Base-by-base conservation (phyloP, 2,797 vertebrate species). In the Tapirus indicus region DNA sequence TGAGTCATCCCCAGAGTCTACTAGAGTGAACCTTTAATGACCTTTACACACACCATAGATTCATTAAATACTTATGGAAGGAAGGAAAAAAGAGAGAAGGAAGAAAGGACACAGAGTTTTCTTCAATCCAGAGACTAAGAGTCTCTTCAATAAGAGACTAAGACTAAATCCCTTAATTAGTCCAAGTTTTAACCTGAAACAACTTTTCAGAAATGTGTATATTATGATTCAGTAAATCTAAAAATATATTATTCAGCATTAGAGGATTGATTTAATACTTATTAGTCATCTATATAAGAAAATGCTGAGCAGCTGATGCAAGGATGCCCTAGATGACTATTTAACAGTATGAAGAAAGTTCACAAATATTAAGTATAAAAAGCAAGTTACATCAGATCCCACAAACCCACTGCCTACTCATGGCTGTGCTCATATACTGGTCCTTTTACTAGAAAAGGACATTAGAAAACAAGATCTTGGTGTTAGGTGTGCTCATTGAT, bases 101-200 rank as follows among this genome's bases (percentile, higher is more conserved):
- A 80, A 64, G 29, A 88, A 94, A 75, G 9, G 25, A 58, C 20
- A 52, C 18, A 90, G 27, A 41, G 7, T 27, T 88, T 90, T 71
- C 14, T 64, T 90, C 49, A 44, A 11, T 27, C 56, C 35, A 54
- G 44, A 82, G 47, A 64, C 32, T 77, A 41, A 84, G 14, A 68
- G 47, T 47, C 47, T 47, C 47, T 11, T 47, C 47, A 47, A 47
- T 47, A 47, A 47, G 47, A 47, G 7, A 8, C 47, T 47, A 47
- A 47, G 47, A 47, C 47, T 47, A 47, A 47, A 16, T 27, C 2
- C 21, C 41, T 90, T 77, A 68, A 27, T 77, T 52, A 68, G 62
- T 85, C 38, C 58, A 94, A 75, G 18, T 68, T 83, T 94, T 74
- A 47, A 38, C 54, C 10, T 41, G 72, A 78, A 84, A 95, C 69